Evolutionary conservation across 35 echinoderm and acorn worm species (phyloP).

Genomic region (Antedon bifida): DNA sequence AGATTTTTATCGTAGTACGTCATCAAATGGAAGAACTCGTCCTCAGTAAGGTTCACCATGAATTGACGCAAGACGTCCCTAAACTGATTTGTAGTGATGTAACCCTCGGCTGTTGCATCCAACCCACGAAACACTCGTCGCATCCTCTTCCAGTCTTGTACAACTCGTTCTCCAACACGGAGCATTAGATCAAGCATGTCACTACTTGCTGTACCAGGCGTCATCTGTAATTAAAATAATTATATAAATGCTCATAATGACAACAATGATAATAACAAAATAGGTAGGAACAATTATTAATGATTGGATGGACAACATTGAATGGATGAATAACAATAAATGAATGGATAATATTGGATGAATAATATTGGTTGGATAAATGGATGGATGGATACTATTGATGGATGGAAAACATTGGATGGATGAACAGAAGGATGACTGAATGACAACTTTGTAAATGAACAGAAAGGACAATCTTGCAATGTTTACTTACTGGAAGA

Average conservation of each 20-base stretch:
- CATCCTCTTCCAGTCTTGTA: slow-evolving; percentile 92
- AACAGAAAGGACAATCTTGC: not conserved
- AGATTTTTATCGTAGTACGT: slow-evolving; percentile 81
- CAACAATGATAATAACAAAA: no score
- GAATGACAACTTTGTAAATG: no score
- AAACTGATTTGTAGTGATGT: slow-evolving; percentile 61
- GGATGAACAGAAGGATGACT: no score
- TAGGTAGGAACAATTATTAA: no score
- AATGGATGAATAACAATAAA: no score
- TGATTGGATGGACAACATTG: no score
- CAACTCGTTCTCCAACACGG: slow-evolving; percentile 46
- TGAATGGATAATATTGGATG: no score
- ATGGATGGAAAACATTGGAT: no score
- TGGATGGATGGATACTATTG: no score
- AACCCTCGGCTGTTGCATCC: slow-evolving; percentile 52
- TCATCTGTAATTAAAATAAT: no score
- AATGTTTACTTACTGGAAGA: slow-evolving; percentile 31
- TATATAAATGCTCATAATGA: no score
- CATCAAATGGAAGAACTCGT: slow-evolving; percentile 97
- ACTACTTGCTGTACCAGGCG: slow-evolving; percentile 9
- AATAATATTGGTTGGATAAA: no score
- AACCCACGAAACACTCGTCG: slow-evolving; percentile 51
- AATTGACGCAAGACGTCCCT: slow-evolving; percentile 65
- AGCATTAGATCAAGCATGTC: slow-evolving; percentile 82
- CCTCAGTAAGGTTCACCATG: slow-evolving; percentile 83